These are phyloP conservation scores for Drosophila nr. medialis DNA, from an alignment of 2,888 invertebrate species.

Conservation along the genomic window DNA sequence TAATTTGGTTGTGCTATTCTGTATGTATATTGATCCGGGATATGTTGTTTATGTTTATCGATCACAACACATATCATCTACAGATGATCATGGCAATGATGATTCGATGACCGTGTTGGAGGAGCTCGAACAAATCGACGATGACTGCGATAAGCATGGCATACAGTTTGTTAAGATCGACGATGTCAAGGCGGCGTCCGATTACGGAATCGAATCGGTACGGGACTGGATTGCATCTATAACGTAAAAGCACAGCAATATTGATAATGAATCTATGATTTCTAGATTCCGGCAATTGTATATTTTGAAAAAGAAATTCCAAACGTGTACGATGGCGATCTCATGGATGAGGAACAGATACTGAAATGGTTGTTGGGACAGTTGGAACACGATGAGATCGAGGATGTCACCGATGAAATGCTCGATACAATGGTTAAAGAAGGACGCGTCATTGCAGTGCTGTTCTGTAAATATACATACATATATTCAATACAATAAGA, in stretches of 20 bases:
- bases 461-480: conserved; percentile 91
- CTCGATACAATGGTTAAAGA: conserved; percentile 94
- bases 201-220: conserved; percentile 92
- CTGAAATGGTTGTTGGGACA: conserved; percentile 95
- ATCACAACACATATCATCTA: conserved; percentile 40
- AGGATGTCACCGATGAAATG: conserved; percentile 98
- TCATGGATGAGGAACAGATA: conserved; percentile 95
- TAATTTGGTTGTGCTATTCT: conserved; percentile 95
- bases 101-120: conserved; percentile 93
- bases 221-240: conserved; percentile 17
- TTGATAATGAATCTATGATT: conserved; percentile 21
- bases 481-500: not conserved
- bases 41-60: conserved; percentile 1
- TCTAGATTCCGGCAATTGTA: conserved; percentile 91
- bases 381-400: conserved; percentile 96
- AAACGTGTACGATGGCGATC: conserved; percentile 95
- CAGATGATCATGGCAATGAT: conserved; percentile 95
- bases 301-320: conserved; percentile 97
- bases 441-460: conserved; percentile 94
- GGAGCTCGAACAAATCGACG: conserved; percentile 96
- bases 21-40: conserved; percentile 87
- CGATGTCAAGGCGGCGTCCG: conserved; percentile 92
- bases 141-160: conserved; percentile 95
- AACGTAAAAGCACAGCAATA: not conserved
- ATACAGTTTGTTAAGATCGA: conserved; percentile 97